Evolutionary conservation across 2,888 invertebrate species (phyloP), one percentile per base, ranked within the genome.

Genomic region (Drosophila ochracea): DNA sequence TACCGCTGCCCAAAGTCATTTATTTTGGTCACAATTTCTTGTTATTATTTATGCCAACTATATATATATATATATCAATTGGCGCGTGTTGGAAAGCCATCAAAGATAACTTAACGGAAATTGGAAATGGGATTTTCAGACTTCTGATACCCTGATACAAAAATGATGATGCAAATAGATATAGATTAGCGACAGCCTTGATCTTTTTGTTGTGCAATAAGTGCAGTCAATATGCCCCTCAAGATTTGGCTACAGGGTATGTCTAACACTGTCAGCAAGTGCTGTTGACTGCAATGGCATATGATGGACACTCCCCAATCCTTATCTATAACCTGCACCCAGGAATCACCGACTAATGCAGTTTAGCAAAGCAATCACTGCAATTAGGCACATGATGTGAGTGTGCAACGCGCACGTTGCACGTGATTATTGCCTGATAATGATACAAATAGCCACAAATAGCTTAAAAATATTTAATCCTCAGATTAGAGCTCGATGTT

Each of bases 291-390:
- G 28, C 9, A 25, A 28, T 55, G 31, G 3, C n/a, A 47, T 41
- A 4, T 49, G 49, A 28, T 71, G 58, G 60, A 54, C 58, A 64
- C 52, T 62, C 64, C 41, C 53, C 25, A 65, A 65, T 59, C 63
- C 76, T 67, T 71, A 78, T 78, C 78, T 19, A 10, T 2, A 49
- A 33, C 13, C 52, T 30, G 19, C 19, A 30, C 30, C n/a, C 63
- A 21, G 13, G 19, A 49, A 62, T 65, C 30, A 52, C 28, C 33
- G 37, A 59, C 50, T 60, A 37, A 30, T 80, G 61, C 72, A 68
- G 21, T 65, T 65, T 1, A 25, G 35, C n/a, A 33, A 16, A 61
- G 60, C 37, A 67, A 73, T 67, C 66, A 49, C 58, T 39, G 35
- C 68, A 62, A 30, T 52, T 60, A 31, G 21, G 28, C 37, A 16